Evolutionary conservation across 2,113 vertebrate species (phyloP), one percentile per base, ranked within the genome.

Genomic region (Euleptes europaea): DNA sequence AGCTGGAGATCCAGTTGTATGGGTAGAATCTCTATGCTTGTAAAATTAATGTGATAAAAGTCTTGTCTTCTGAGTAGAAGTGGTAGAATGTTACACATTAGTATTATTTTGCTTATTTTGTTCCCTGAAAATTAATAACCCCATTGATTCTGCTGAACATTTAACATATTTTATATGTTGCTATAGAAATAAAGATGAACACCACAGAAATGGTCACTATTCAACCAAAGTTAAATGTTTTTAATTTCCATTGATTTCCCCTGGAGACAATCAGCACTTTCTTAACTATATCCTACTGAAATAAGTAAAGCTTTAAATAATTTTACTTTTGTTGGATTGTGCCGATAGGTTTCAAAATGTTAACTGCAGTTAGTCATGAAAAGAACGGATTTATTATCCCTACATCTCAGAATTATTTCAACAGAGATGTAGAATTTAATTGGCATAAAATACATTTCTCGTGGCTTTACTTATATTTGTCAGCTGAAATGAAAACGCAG

Each of bases 401-500:
- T 73, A 28, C 67, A 3, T 67, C 5, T 31, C 57, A 38, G 9
- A 91, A 80, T 7, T 1, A 42, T 28, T 85, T 6, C 67, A 60
- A 78, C 88, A 83, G 67, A n/a, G 76, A 87, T 60, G 51, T 4
- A n/a, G 0, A 42, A 57, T 75, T 86, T 86, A 89, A 44, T 4
- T 0, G 23, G 1, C 60, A 38, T 40, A 73, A 35, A 54, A 70
- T 63, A 57, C 40, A 71, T 14, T 71, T 17, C 35, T 51, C 75
- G 13, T 4, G 21, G 35, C 33, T 85, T 89, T 87, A 84, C 51
- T 72, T 17, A 71, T 71, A 76, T 60, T 87, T 83, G 0, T 13
- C 15, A 60, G 11, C 74, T 65, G 78, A 86, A 91, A 88, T 75
- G 3, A 91, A 88, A 78, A 44, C 67, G 82, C 70, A 51, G 54